Base-by-base conservation (phyloP, 2,113 vertebrate species). In the Cygnus atratus region DNA sequence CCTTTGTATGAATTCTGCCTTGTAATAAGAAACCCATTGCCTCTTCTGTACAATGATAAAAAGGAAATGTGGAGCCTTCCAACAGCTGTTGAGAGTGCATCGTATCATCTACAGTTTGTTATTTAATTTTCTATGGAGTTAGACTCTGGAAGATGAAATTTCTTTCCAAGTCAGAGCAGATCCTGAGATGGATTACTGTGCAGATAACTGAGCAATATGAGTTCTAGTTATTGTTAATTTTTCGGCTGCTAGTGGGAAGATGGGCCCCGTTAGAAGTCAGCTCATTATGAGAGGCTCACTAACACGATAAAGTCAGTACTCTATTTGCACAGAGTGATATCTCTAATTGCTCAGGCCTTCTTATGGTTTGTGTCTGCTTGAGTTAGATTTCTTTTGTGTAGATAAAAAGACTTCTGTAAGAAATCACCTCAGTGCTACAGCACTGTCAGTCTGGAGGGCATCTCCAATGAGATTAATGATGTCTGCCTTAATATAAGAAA, bases 381-480 rank as follows among this genome's bases (percentile, higher is more conserved):
- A 97, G 95, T 97, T 96, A 94, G 84, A 79, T 92, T 48, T 97
- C 96, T 95, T 97, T 93, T 95, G 96, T 96, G 97, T 79, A 98
- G 97, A 98, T 98, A 88, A 97, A 98, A 98, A 93, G 97, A 84
- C 63, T 96, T 96, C 78, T 88, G 92, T 31, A 82, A 95, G 94
- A 92, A 97, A 79, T 90, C 83, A 94, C 90, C 93, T 96, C 15
- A 3, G 67, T 81, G 97, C 95, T 97, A 52, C 88, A 85, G 93
- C 92, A 62, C 97, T 97, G 97, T 41, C 94, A 96, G 97, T 93
- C 98, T 97, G 97, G 88, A 97, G 97, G 97, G 97, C 97, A 98
- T 96, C 89, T 92, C 98, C 97, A 80, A 63, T 26, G 93, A 98
- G 97, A 98, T 98, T 97, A 98, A 98, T 97, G 97, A 97, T 97